Conservation (phyloP, 2,888 invertebrate genomes). For the Eudemis profundana region DNA sequence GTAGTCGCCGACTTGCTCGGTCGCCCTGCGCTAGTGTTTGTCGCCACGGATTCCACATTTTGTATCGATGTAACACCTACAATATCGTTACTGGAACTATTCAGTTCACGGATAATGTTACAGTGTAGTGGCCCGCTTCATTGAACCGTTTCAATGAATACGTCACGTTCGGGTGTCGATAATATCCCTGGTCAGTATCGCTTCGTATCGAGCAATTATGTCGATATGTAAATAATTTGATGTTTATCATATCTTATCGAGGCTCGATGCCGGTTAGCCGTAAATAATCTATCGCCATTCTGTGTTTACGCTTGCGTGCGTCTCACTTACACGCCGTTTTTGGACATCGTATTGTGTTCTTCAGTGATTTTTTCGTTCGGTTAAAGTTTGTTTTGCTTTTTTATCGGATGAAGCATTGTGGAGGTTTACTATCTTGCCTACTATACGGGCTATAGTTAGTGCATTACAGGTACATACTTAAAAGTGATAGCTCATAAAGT, state of each 20-base stretch:
- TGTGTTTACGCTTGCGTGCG: conserved; percentile 61
- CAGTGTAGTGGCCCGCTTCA: conserved; percentile 51
- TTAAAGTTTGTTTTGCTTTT: conserved; percentile 48
- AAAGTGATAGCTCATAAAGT: not conserved
- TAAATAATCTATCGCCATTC: conserved; percentile 53
- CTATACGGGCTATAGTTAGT: conserved; percentile 6
- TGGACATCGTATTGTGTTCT: conserved; percentile 60
- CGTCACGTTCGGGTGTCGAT: conserved; percentile 58
- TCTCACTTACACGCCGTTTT: conserved; percentile 61
- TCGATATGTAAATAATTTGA: conserved; percentile 58
- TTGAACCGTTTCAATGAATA: conserved; percentile 70
- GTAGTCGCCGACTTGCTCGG: conserved; percentile 68
- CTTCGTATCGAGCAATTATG: conserved; percentile 42
- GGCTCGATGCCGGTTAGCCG: conserved; percentile 56
- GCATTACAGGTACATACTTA: not conserved
- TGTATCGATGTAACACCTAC: conserved; percentile 60
- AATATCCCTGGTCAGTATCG: conserved; percentile 68
- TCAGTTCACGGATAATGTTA: conserved; percentile 56
- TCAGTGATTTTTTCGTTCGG: conserved; percentile 50
- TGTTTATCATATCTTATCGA: conserved; percentile 70
- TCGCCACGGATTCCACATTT: conserved; percentile 53
- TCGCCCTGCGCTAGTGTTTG: conserved; percentile 67
- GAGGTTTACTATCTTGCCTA: conserved; percentile 42
- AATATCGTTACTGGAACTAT: conserved; percentile 54
- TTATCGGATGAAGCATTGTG: conserved; percentile 48